phyloP scores from a whole-genome alignment of 2,888 invertebrate species.

The Acanthoscelides obtectus region DNA sequence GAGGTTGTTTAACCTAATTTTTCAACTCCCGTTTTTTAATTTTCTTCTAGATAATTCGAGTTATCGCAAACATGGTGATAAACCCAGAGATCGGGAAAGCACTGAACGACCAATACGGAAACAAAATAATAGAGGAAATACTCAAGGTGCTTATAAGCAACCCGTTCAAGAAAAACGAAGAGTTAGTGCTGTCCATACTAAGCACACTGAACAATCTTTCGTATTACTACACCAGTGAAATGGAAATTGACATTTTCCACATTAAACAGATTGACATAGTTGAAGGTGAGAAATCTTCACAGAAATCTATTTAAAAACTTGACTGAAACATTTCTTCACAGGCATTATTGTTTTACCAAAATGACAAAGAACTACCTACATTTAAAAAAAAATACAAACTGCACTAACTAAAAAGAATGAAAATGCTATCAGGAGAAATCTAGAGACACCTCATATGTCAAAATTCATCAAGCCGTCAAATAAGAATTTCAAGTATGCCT shows the following conservation, averaged over 20 bases:
- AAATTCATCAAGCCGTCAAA: no score
- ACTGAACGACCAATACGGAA: constrained; percentile 50
- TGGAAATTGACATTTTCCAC: constrained; percentile 47
- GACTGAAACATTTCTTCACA: neutral
- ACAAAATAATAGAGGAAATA: constrained; percentile 44
- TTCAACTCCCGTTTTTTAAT: neutral
- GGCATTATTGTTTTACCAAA: neutral
- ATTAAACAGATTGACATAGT: constrained; percentile 49
- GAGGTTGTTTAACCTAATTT: no score
- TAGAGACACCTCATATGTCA: no score
- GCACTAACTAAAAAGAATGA: no score
- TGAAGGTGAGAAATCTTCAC: constrained; percentile 40
- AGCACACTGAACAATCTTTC: constrained; percentile 83
- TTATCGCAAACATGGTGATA: constrained; percentile 81
- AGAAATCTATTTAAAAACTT: neutral
- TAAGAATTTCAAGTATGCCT: no score
- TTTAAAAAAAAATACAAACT: no score
- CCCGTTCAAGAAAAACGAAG: constrained; percentile 58
- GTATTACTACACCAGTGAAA: constrained; percentile 59
- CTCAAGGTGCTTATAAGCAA: constrained; percentile 47
- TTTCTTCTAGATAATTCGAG: constrained; percentile 61
- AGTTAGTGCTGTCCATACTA: constrained; percentile 71
- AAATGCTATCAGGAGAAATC: no score
- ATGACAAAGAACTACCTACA: no score
- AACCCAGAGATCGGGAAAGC: constrained; percentile 70